These are phyloP conservation scores for Thymallus thymallus DNA, from an alignment of 2,113 vertebrate species.

Conservation along the genomic window DNA sequence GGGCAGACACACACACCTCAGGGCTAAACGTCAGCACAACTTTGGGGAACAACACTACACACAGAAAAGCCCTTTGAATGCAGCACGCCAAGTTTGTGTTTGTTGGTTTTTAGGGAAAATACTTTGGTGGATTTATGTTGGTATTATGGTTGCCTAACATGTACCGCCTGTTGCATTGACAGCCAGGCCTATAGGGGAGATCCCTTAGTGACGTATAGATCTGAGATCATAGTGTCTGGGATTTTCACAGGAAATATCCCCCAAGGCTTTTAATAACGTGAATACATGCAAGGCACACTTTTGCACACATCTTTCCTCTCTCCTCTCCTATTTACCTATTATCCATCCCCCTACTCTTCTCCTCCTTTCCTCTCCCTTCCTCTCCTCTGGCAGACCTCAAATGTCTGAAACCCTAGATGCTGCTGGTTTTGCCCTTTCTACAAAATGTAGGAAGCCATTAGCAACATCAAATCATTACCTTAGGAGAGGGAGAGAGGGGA, in stretches of 20 bases:
- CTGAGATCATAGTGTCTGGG: too few species aligned
- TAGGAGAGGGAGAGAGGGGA: constrained; percentile 21
- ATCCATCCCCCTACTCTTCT: not conserved
- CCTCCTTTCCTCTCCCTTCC: constrained; percentile 26
- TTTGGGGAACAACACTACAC: not conserved
- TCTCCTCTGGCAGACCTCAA: constrained; percentile 70
- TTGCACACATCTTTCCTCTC: not conserved
- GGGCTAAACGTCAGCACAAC: constrained; percentile 56
- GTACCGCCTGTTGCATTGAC: not conserved
- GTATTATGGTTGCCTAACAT: not conserved
- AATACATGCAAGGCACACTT: not conserved
- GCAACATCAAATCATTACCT: constrained; percentile 89
- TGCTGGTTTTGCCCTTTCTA: constrained; percentile 81
- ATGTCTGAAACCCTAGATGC: constrained; percentile 82
- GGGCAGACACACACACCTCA: constrained; percentile 59
- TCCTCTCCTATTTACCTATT: constrained; percentile 1
- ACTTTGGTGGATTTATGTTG: not conserved
- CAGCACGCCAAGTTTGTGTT: not conserved
- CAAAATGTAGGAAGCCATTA: constrained; percentile 96
- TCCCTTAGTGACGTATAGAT: too few species aligned
- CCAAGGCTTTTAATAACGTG: not conserved
- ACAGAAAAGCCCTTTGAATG: not conserved
- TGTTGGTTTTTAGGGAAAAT: not conserved
- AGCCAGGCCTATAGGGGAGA: too few species aligned
- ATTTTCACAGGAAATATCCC: too few species aligned